Percentiles rank a stretch among this genome's conserved stretches.
These are phyloP conservation scores for Rhabdomys pumilio DNA, from an alignment of 2,797 vertebrate genomes.

Conservation along the genomic window DNA sequence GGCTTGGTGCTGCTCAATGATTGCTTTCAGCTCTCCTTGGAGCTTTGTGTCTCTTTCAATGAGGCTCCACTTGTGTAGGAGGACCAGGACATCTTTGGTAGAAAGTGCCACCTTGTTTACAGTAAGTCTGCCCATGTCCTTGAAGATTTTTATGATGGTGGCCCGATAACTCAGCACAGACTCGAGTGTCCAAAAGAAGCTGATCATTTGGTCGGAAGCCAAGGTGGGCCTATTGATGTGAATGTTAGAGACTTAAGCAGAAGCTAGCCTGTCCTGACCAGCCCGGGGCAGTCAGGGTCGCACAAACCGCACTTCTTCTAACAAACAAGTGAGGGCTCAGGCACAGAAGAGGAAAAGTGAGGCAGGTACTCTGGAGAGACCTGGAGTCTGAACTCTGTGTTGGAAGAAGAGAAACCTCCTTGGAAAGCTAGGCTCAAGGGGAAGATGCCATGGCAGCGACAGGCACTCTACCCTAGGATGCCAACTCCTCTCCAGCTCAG, in stretches of 20 bases:
- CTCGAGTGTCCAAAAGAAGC: constrained; percentile 90
- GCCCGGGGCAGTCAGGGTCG: not conserved
- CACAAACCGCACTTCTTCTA: not conserved
- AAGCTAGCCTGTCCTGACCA: not conserved
- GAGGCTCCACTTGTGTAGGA: constrained; percentile 94
- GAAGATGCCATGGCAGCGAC: rapidly evolving
- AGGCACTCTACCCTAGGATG: not conserved
- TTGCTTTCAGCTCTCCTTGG: constrained; percentile 89
- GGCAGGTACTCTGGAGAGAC: rapidly evolving
- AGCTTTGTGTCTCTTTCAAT: constrained; percentile 88
- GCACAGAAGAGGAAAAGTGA: not conserved
- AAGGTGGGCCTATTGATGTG: constrained; percentile 88
- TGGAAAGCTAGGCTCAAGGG: not conserved
- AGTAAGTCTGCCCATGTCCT: constrained; percentile 87
- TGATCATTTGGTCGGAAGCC: constrained; percentile 88
- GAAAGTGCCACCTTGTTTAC: constrained; percentile 91
- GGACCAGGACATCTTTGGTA: constrained; percentile 89
- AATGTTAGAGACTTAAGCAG: not conserved
- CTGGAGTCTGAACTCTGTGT: not conserved
- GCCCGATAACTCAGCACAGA: constrained; percentile 93
- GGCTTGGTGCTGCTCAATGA: constrained; percentile 89
- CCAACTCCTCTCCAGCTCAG: rapidly evolving
- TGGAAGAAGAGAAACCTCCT: not conserved
- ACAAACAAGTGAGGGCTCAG: rapidly evolving
- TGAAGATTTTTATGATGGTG: constrained; percentile 86